A percentile compares a stretch with the other conserved stretches of the same genome.
Evolutionary conservation across 2,888 invertebrate genomes (phyloP).

Genomic region (Odontocolon sp.): DNA sequence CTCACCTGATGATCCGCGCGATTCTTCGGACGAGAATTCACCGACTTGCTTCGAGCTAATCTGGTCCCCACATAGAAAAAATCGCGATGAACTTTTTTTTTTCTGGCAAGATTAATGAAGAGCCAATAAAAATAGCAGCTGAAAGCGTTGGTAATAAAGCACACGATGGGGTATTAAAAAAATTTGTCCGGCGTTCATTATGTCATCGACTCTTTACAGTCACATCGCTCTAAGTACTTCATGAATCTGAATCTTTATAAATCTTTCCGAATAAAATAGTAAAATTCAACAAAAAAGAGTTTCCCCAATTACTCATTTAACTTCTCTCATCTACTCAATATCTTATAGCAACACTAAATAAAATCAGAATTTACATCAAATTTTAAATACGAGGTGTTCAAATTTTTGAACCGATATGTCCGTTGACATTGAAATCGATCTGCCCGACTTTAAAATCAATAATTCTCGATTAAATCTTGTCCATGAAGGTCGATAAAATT

Average conservation of each 20-base stretch:
- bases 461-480: conserved; percentile 22
- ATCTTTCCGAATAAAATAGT: no score
- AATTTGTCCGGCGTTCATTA: not conserved
- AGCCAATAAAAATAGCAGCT: not conserved
- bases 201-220: not conserved
- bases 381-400: not conserved
- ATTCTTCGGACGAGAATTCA: conserved; percentile 27
- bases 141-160: not conserved
- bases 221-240: no score
- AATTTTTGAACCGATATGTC: no score
- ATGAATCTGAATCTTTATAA: no score
- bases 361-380: no score
- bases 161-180: not conserved
- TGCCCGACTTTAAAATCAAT: not conserved
- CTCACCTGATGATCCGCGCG: conserved; percentile 41
- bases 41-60: conserved; percentile 38
- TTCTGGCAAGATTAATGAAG: conserved; percentile 1
- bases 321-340: no score
- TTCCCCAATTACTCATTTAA: no score
- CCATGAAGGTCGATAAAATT: not conserved
- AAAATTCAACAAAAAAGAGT: no score
- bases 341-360: no score
- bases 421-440: no score
- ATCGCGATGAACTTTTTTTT: not conserved
- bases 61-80: conserved; percentile 1